Percentiles rank a stretch among this genome's conserved stretches.
phyloP scores from a whole-genome alignment of 1,140 invertebrate species.

The Pectinophora gossypiella region DNA sequence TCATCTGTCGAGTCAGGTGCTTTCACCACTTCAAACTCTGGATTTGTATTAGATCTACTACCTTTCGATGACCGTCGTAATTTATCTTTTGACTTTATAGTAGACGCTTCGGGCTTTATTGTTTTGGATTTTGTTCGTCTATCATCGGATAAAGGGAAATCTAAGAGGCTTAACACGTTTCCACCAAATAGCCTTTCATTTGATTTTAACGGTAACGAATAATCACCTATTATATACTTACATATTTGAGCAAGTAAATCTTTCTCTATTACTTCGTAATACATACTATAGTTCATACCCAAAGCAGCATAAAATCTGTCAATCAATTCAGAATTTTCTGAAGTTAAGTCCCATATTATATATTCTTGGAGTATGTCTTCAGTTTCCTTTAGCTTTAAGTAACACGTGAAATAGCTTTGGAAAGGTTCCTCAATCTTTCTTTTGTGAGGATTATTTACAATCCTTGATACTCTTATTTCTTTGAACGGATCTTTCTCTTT shows the following conservation, averaged over 20 bases:
- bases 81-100: constrained; percentile 45
- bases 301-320: constrained; percentile 76
- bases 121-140: constrained; percentile 57
- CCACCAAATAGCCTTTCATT: constrained; percentile 71
- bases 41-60: constrained; percentile 34
- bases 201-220: constrained; percentile 55
- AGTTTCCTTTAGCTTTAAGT: constrained; percentile 69
- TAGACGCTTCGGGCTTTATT: constrained; percentile 45
- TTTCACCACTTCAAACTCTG: constrained; percentile 42
- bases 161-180: constrained; percentile 44
- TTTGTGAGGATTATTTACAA: constrained; percentile 67
- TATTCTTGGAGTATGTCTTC: constrained; percentile 61
- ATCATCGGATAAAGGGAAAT: constrained; percentile 50
- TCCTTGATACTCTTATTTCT: constrained; percentile 55
- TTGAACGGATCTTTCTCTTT: constrained; percentile 52
- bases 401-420: constrained; percentile 75
- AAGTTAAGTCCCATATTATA: constrained; percentile 57
- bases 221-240: constrained; percentile 76
- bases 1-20: constrained; percentile 31
- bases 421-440: constrained; percentile 42
- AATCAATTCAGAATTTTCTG: constrained; percentile 67
- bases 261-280: constrained; percentile 74
- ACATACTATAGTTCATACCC: constrained; percentile 75
- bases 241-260: constrained; percentile 72
- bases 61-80: constrained; percentile 30